Conservation (phyloP, 2,113 vertebrate species). For the Cygnus atratus region DNA sequence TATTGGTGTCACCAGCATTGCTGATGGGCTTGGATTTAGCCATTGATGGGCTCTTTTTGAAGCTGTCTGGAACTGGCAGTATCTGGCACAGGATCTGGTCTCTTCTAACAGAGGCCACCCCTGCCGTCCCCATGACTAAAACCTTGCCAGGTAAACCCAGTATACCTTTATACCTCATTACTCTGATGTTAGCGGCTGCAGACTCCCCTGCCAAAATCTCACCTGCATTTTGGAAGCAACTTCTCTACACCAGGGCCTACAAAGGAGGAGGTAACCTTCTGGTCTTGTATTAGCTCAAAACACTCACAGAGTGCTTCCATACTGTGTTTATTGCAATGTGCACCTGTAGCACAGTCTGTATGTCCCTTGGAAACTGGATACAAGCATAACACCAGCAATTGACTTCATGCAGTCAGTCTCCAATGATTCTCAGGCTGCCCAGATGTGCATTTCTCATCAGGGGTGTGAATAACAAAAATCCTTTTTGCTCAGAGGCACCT, state of each 20-base stretch:
- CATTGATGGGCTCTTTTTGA: neutral
- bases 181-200: neutral
- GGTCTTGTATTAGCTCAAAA: neutral
- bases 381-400: neutral
- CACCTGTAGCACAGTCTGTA: neutral
- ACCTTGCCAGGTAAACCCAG: neutral
- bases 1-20: neutral
- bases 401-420: neutral
- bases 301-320: neutral
- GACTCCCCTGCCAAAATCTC: neutral
- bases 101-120: neutral
- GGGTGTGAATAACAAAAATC: neutral
- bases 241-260: neutral
- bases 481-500: neutral
- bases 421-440: neutral
- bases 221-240: neutral
- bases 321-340: neutral
- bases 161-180: neutral
- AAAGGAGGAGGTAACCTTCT: neutral
- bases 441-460: neutral
- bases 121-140: neutral
- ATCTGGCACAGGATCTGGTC: neutral
- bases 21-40: neutral
- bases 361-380: neutral
- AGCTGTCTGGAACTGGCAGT: neutral